phyloP scores from a whole-genome alignment of 2,888 invertebrate species.

The Dasysyrphus tricinctus region DNA sequence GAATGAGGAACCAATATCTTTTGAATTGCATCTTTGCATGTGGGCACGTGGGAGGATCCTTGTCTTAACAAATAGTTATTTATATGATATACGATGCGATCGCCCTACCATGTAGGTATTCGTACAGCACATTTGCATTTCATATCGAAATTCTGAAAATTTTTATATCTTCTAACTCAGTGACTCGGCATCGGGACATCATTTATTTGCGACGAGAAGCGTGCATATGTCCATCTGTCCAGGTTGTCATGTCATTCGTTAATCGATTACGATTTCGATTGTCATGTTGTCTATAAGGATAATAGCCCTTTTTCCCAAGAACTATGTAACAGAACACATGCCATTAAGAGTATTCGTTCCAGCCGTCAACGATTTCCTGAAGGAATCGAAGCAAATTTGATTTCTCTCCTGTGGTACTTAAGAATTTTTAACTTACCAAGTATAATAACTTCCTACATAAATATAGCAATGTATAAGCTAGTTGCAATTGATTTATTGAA shows the following conservation, averaged over 20 bases:
- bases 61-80: slow-evolving; percentile 57
- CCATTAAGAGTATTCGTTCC: slow-evolving; percentile 25
- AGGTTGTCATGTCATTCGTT: slow-evolving; percentile 38
- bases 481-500: slow-evolving; percentile 54
- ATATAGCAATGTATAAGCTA: slow-evolving; percentile 12
- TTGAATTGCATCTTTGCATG: slow-evolving; percentile 47
- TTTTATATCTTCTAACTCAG: neutral
- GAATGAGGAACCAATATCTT: slow-evolving; percentile 58
- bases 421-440: neutral
- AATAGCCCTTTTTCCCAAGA: slow-evolving; percentile 4
- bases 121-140: slow-evolving; percentile 42
- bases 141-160: slow-evolving; percentile 22
- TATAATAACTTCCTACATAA: neutral
- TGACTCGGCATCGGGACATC: neutral
- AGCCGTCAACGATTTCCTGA: slow-evolving; percentile 10
- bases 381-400: slow-evolving; percentile 38
- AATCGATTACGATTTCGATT: slow-evolving; percentile 50
- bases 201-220: slow-evolving; percentile 3
- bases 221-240: slow-evolving; percentile 23
- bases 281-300: slow-evolving; percentile 23
- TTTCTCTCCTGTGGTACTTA: slow-evolving; percentile 4
- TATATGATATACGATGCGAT: slow-evolving; percentile 27
- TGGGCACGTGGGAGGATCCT: slow-evolving; percentile 59
- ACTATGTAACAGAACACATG: neutral
- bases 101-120: neutral